A percentile compares a stretch with the other conserved stretches of the same genome.
Evolutionary conservation across 2,888 invertebrate genomes (phyloP).

Genomic region (Ochropleura plecta): DNA sequence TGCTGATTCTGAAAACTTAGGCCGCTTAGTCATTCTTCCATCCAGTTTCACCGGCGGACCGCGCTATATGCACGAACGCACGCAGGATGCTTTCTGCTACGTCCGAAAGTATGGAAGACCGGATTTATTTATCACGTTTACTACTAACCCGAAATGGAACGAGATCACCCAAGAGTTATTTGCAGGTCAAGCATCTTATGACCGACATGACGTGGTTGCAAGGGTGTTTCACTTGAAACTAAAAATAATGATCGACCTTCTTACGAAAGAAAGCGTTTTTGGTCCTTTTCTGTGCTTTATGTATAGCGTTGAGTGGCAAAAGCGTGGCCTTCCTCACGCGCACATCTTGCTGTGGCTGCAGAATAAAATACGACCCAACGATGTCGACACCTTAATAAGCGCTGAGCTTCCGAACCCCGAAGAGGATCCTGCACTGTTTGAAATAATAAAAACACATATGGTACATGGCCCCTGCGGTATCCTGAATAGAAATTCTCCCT

Average conservation of each 20-base stretch:
- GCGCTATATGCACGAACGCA: too few relatives aligned
- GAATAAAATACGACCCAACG: neutral
- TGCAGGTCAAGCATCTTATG: neutral
- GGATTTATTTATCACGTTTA: too few relatives aligned
- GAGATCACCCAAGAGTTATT: neutral
- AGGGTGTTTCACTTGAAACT: neutral
- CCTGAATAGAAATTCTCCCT: too few relatives aligned
- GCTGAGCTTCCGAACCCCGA: conserved; percentile 4
- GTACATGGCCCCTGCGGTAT: too few relatives aligned
- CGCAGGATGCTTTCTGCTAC: too few relatives aligned
- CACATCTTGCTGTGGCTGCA: neutral
- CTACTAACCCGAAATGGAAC: neutral
- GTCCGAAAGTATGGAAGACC: too few relatives aligned
- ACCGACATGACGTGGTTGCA: neutral
- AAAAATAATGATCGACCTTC: neutral
- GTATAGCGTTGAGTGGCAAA: conserved; percentile 13
- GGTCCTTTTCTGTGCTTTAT: conserved; percentile 1
- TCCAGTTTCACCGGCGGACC: too few relatives aligned
- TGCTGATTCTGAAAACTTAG: too few relatives aligned
- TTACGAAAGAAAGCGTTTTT: neutral
- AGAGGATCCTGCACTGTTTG: too few relatives aligned
- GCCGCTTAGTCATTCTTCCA: too few relatives aligned
- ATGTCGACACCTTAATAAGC: neutral
- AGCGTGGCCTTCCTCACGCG: conserved; percentile 9
- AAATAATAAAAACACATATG: too few relatives aligned